These are phyloP conservation scores for Notechis scutatus DNA, from an alignment of 2,113 vertebrate genomes.

Conservation along the genomic window DNA sequence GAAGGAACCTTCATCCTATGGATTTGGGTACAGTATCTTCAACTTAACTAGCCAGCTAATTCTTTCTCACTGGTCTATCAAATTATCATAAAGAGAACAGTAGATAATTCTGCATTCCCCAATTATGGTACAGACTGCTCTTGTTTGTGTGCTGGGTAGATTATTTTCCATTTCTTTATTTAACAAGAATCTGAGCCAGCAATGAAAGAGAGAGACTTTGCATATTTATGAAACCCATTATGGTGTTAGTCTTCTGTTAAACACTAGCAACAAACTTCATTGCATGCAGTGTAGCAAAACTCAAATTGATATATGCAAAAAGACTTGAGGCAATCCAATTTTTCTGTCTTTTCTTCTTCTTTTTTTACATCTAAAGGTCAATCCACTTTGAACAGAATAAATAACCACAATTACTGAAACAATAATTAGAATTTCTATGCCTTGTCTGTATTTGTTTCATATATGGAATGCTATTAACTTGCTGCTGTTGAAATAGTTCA, in stretches of 20 bases:
- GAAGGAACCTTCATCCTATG: background rate
- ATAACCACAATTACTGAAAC: slow-evolving; percentile 28
- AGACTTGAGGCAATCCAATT: background rate
- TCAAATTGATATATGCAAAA: background rate
- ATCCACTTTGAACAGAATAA: slow-evolving; percentile 21
- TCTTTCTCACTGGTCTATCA: background rate
- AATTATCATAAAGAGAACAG: background rate
- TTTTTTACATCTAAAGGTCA: slow-evolving; percentile 12
- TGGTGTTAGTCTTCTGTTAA: background rate
- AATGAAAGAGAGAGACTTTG: background rate
- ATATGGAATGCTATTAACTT: slow-evolving; percentile 10
- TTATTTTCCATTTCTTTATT: background rate
- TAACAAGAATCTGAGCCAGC: background rate
- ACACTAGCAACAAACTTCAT: background rate
- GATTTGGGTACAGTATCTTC: background rate
- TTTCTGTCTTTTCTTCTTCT: background rate
- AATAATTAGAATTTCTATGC: background rate
- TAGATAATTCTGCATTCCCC: background rate
- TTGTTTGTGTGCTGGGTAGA: background rate
- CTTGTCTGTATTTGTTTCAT: slow-evolving; percentile 9
- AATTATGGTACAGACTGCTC: background rate
- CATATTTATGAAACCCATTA: background rate
- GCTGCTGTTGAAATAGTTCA: slow-evolving; percentile 1
- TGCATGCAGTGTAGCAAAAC: background rate
- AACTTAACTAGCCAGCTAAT: background rate